phyloP scores from a whole-genome alignment of 92 coral and sea anemone species.

The Ricordea florida region DNA sequence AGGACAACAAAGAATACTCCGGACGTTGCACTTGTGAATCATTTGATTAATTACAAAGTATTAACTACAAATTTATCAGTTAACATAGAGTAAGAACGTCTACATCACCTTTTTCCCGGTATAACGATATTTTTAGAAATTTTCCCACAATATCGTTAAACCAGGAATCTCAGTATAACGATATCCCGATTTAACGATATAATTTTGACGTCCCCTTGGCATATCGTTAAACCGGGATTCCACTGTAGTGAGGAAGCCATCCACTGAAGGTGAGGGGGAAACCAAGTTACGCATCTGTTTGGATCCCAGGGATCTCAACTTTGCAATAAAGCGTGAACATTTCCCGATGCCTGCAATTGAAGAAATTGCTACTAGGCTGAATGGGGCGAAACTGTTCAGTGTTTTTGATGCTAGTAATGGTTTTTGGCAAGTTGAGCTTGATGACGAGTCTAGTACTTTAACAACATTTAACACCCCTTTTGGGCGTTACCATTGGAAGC shows the following conservation, averaged over 20 bases:
- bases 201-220: too few relatives aligned
- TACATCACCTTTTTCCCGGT: too few relatives aligned
- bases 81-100: too few relatives aligned
- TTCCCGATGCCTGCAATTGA: conserved; percentile 52
- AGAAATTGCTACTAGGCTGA: conserved; percentile 35
- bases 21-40: too few relatives aligned
- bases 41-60: too few relatives aligned
- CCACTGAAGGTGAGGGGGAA: conserved; percentile 8
- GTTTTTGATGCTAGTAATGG: conserved; percentile 54
- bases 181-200: too few relatives aligned
- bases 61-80: too few relatives aligned
- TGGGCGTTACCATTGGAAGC: conserved; percentile 27
- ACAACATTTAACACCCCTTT: conserved; percentile 45
- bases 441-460: conserved; percentile 19
- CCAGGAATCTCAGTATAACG: too few relatives aligned
- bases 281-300: conserved; percentile 42
- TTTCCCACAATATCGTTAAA: too few relatives aligned
- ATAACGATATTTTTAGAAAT: too few relatives aligned
- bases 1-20: too few relatives aligned
- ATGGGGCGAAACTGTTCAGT: conserved; percentile 49
- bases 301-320: conserved; percentile 44
- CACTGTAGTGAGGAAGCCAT: conserved; percentile 31
- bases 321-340: conserved; percentile 48
- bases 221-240: too few relatives aligned
- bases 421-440: conserved; percentile 41